Evolutionary conservation across 2,888 invertebrate species (phyloP).

Genomic region (Allygus modestus): DNA sequence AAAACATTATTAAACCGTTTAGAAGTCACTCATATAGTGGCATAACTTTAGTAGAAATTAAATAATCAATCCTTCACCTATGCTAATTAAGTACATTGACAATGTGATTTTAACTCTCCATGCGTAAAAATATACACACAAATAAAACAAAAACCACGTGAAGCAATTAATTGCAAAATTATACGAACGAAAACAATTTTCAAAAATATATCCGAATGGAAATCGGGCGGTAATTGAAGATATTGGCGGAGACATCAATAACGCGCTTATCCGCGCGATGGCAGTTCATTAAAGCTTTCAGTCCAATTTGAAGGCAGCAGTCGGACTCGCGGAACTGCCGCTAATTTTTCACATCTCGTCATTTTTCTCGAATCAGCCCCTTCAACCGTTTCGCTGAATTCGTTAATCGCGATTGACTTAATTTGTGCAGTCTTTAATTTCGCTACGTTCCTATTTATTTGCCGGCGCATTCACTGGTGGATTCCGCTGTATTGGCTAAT

Average conservation of each 20-base stretch:
- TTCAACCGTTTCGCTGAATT: not conserved
- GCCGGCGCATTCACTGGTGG: no score
- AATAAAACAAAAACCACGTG: no score
- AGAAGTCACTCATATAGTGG: no score
- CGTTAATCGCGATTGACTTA: not conserved
- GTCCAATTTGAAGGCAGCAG: not conserved
- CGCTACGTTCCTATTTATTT: not conserved
- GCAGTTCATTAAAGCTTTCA: conserved; percentile 22
- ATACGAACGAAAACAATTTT: not conserved
- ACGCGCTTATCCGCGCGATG: no score
- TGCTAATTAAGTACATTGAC: no score
- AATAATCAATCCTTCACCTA: no score
- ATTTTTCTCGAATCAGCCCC: not conserved
- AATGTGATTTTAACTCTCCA: no score
- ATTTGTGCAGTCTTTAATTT: not conserved
- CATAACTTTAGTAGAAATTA: no score
- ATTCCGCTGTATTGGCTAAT: no score
- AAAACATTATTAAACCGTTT: no score
- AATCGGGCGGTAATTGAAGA: conserved; percentile 22
- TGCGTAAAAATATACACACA: no score
- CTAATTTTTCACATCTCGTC: conserved; percentile 6
- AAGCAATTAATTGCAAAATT: no score
- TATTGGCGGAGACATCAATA: not conserved
- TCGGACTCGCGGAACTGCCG: not conserved
- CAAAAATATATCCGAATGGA: not conserved